phyloP scores from a whole-genome alignment of 1,140 invertebrate species.

The Bombus vancouverensis region DNA sequence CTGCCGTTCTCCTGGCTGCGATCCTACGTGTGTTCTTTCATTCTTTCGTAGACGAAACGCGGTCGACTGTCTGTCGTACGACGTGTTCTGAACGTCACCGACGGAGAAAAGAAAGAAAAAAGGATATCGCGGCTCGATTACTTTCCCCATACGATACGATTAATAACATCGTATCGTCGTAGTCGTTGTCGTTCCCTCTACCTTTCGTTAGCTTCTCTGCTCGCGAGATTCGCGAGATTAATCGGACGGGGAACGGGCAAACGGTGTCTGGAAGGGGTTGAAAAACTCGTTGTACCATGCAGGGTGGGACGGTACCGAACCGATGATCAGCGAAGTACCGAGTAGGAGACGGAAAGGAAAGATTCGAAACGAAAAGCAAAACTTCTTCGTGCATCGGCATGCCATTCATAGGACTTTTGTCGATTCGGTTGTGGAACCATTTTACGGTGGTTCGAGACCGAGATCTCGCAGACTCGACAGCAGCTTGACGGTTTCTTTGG shows the following conservation, averaged over 20 bases:
- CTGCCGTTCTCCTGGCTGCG: background rate
- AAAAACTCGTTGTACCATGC: slow-evolving; percentile 62
- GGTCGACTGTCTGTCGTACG: background rate
- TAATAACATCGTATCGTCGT: background rate
- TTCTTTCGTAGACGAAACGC: background rate
- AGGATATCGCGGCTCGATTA: background rate
- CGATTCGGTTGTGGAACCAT: slow-evolving; percentile 37
- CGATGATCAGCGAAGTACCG: background rate
- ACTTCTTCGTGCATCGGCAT: slow-evolving; percentile 79
- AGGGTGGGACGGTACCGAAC: slow-evolving; percentile 39
- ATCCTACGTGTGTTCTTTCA: background rate
- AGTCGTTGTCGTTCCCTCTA: background rate
- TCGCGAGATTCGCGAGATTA: background rate
- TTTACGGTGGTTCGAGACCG: slow-evolving; percentile 21
- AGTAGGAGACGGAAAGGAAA: slow-evolving; percentile 25
- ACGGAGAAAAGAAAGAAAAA: background rate
- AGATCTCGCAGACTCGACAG: slow-evolving; percentile 77
- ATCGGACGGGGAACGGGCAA: background rate
- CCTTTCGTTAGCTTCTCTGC: background rate
- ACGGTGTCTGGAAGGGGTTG: background rate
- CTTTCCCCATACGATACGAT: background rate
- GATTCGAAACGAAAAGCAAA: slow-evolving; percentile 71
- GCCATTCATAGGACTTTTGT: slow-evolving; percentile 75
- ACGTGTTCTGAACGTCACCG: background rate
- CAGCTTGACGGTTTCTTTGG: slow-evolving; percentile 58